Evolutionary conservation across 2,888 invertebrate genomes (phyloP), one percentile per base, ranked within the genome.

Genomic region (Nudaria mundana): DNA sequence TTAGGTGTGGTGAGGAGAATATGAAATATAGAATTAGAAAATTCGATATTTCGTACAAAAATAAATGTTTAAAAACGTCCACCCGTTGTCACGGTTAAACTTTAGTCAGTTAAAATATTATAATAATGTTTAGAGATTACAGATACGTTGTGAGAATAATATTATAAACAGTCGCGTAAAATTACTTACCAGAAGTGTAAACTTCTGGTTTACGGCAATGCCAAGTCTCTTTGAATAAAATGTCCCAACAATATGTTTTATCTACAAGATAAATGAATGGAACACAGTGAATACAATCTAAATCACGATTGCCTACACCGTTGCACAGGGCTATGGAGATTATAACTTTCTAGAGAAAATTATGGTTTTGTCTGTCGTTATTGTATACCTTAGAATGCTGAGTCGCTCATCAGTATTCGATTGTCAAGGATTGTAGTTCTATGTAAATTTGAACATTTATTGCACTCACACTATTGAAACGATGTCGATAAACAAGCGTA

Each of bases 381-480:
- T 65, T 67, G 51, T 56, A 46, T 49, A 59, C 57, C 59, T 41
- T 68, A 61, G 67, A 63, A 67, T 60, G 56, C 70, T 76, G 76
- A 74, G 80, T 76, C 59, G 56, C 70, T 76, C 76, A 74, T 81
- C 76, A 72, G 74, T 72, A 76, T 77, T 71, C 73, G 66, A 53
- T 71, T 68, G 72, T 75, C 72, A 78, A 73, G 77, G 72, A 63
- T 66, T 57, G 57, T 52, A 51, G 63, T 75, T 76, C 80, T 77
- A 79, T 78, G 76, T 73, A 73, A 80, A 81, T 81, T 71, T 55
- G 41, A 66, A 61, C 71, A 73, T 74, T 79, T 80, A 76, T 80
- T 76, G 68, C 67, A 51, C 57, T 62, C 48, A 63, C 67, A 69
- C 69, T 64, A n/a, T 63, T 62, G 68, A 65, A 66, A 65, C 46